phyloP scores from a whole-genome alignment of 2,113 vertebrate genomes.

The Pomatostomus ruficeps region DNA sequence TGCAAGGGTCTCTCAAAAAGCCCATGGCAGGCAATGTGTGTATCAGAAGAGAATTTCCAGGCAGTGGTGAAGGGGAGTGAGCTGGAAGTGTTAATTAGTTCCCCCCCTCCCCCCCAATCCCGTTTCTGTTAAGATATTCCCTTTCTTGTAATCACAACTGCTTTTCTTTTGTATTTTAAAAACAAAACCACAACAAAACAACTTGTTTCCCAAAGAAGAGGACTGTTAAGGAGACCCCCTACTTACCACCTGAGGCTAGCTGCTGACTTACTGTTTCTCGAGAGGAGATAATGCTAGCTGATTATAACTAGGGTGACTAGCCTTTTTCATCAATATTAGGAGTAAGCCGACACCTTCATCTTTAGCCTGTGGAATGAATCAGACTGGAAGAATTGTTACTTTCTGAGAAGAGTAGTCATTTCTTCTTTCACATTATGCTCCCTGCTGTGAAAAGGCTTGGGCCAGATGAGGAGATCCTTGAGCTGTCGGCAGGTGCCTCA shows the following conservation, averaged over 20 bases:
- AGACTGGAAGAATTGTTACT: neutral
- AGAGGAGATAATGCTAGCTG: conserved; percentile 6
- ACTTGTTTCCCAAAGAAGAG: neutral
- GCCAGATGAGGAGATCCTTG: neutral
- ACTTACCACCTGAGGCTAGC: conserved; percentile 5
- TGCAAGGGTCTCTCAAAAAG: conserved; percentile 28
- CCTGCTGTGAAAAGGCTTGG: neutral
- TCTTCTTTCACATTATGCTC: neutral
- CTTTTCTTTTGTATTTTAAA: neutral
- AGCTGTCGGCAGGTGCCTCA: neutral
- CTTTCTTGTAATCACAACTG: neutral
- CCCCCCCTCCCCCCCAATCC: fast-evolving
- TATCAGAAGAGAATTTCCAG: neutral
- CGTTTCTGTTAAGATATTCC: neutral
- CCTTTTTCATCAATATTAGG: conserved; percentile 5
- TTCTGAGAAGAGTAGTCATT: neutral
- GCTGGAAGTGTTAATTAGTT: neutral
- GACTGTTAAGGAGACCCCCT: conserved; percentile 20
- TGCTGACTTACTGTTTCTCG: conserved; percentile 1
- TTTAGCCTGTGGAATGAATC: neutral
- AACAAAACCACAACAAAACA: neutral
- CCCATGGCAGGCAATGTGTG: neutral
- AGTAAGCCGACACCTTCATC: neutral
- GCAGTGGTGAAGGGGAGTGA: neutral
- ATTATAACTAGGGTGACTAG: conserved; percentile 3